Evolutionary conservation across 1,140 invertebrate species (phyloP).

Genomic region (Drosophila athabasca): DNA sequence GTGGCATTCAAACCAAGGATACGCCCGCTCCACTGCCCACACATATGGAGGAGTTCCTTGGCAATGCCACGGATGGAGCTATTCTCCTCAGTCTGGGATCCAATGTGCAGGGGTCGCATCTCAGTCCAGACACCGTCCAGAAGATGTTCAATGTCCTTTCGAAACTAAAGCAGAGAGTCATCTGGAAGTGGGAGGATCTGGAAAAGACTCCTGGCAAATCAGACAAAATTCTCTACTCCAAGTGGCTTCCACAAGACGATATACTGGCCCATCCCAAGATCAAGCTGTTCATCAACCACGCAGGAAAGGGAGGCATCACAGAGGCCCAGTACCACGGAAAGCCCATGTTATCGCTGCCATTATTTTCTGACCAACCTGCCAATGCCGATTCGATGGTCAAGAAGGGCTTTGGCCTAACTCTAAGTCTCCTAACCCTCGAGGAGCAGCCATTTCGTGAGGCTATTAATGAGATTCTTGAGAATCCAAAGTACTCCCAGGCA

Average conservation of each 20-base stretch:
- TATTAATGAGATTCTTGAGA: constrained; percentile 39
- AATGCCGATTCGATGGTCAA: constrained; percentile 84
- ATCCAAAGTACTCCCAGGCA: constrained; percentile 42
- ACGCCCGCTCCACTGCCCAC: constrained; percentile 10
- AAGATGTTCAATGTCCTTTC: constrained; percentile 84
- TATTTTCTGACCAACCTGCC: constrained; percentile 87
- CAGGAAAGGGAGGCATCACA: constrained; percentile 87
- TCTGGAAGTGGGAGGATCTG: constrained; percentile 86
- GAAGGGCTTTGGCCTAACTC: constrained; percentile 82
- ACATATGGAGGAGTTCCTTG: constrained; percentile 81
- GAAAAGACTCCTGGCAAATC: constrained; percentile 85
- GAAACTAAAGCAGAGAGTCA: constrained; percentile 84
- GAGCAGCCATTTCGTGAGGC: constrained; percentile 60
- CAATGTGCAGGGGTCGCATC: constrained; percentile 76
- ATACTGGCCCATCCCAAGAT: constrained; percentile 87
- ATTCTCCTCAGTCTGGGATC: constrained; percentile 86
- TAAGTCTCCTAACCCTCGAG: constrained; percentile 77
- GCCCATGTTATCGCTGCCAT: constrained; percentile 88
- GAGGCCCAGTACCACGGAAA: constrained; percentile 88
- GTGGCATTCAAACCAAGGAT: constrained; percentile 23
- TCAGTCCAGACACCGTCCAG: constrained; percentile 79
- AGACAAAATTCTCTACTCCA: constrained; percentile 86
- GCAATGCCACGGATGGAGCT: constrained; percentile 84
- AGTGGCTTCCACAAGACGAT: constrained; percentile 89
- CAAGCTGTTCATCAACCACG: constrained; percentile 88